Base-by-base conservation (phyloP, 2,113 vertebrate genomes). In the Eupsittula cactorum region DNA sequence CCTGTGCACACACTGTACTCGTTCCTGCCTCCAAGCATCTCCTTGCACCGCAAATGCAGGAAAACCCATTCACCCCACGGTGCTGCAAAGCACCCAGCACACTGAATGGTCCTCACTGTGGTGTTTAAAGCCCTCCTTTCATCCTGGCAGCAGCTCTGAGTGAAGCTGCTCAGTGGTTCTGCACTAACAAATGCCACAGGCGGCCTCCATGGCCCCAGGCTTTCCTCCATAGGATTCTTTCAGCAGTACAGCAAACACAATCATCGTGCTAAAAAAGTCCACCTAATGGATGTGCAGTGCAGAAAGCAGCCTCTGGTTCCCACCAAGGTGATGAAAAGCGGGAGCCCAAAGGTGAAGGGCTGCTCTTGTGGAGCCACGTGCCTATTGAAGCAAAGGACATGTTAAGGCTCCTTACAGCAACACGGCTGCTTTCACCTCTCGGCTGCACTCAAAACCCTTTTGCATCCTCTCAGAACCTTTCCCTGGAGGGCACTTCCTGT, bases 281-380 rank as follows among this genome's bases (percentile, higher is more conserved):
- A 41, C 2, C 86, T 92, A 59, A 95, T 70, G 93, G 91, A 47
- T 24, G 31, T 70, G 91, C 73, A 86, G 80, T 5, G 46, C 76
- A 86, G 86, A 41, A 91, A 88, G 64, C 15, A 4, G 89, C 95
- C 77, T 10, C 86, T 39, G 53, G 53, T 63, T 64, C 11, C 35
- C 25, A 25, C 67, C 39, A 62, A 64, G 53, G 88, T 57, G 18
- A 2, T 57, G 68, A 74, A 84, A 92, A 73, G 33, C 35, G 3
- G 4, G 5, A n/a, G 35, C 86, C 71, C 47, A 12, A 14, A 39
- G 35, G 11, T 20, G 79, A 83, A 77, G 78, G 33, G 17, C 10
- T 42, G 88, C 63, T 80, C 76, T 88, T 39, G 29, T 19, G 71
- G 15, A 73, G 79, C 67, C 47, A 2, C 1, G 13, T 23, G 60